Conservation (phyloP, 2,888 invertebrate species). For the Eristalinus sepulchralis region DNA sequence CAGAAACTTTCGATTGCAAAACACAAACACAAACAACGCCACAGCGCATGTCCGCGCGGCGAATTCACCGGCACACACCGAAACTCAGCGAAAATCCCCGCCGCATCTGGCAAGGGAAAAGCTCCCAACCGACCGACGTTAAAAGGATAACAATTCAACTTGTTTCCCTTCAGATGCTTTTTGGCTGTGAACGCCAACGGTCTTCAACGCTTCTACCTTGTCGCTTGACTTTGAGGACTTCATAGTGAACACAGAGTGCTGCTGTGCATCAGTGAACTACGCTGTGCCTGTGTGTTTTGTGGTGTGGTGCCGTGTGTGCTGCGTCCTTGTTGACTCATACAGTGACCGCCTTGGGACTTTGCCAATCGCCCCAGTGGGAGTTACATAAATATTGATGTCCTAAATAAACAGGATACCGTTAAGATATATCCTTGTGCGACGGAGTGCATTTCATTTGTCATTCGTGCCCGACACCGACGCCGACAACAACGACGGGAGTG, state of each 20-base stretch:
- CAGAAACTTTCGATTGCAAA: background rate
- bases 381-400: conserved; percentile 40
- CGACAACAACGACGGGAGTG: conserved; percentile 13
- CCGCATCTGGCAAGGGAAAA: conserved; percentile 21
- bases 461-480: conserved; percentile 5
- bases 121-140: conserved; percentile 47
- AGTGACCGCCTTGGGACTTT: conserved; percentile 50
- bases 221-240: background rate
- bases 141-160: conserved; percentile 65
- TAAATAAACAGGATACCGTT: conserved; percentile 30
- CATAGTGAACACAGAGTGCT: background rate
- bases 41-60: conserved; percentile 61
- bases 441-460: conserved; percentile 36
- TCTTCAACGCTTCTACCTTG: conserved; percentile 11
- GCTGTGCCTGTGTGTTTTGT: conserved; percentile 1
- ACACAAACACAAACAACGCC: conserved; percentile 52
- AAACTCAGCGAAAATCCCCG: conserved; percentile 17
- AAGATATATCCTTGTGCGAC: conserved; percentile 1
- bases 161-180: conserved; percentile 58
- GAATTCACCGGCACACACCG: conserved; percentile 45
- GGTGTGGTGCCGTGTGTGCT: background rate
- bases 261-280: conserved; percentile 46
- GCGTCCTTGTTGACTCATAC: conserved; percentile 61
- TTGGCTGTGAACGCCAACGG: conserved; percentile 52
- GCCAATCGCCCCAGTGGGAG: conserved; percentile 48